Evolutionary conservation across 2,113 vertebrate species (phyloP), one percentile per base, ranked within the genome.

Genomic region (Xiphophorus hellerii): DNA sequence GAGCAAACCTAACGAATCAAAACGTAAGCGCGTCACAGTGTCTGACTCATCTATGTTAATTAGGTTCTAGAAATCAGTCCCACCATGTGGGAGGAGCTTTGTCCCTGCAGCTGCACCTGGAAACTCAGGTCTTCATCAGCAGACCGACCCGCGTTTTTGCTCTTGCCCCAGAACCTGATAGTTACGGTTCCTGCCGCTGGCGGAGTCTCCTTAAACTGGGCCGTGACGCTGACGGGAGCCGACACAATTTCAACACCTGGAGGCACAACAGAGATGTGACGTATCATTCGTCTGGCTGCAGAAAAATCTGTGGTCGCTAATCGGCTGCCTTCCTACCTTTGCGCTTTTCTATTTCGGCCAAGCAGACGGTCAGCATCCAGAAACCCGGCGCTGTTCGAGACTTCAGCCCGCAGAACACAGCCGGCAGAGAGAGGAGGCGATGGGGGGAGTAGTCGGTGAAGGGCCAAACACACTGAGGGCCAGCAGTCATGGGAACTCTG

Each of bases 281-380:
- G 20, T 2, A 20, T 15, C 14, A 20, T 3, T 62, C 15, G 5
- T 1, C 5, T 25, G 51, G 3, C 29, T 14, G 30, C 8, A 10
- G 2, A 66, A 2, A 4, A 31, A 8, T 35, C 31, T 10, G 3
- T 2, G 3, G 17, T 37, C 17, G 3, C 2, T 2, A n/a, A n/a
- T n/a, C 0, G 51, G 6, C 11, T 14, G 48, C 9, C 63, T 7
- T 64, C 62, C 11, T 81, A 92, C 90, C 93, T 88, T 88, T 89
- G 76, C 91, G 89, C 72, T 94, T 94, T 66, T 94, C 93, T 48
- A 93, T 85, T 82, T 94, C 93, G 48, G 93, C 93, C 84, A 93
- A 66, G 74, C 92, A 94, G 27, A 83, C 81, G 4, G 92, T 92
- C 61, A 93, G 66, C 84, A 92, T 90, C 92, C 93, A 95, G n/a